Base-by-base conservation (phyloP, 2,888 invertebrate species). In the Eristalinus aeneus region DNA sequence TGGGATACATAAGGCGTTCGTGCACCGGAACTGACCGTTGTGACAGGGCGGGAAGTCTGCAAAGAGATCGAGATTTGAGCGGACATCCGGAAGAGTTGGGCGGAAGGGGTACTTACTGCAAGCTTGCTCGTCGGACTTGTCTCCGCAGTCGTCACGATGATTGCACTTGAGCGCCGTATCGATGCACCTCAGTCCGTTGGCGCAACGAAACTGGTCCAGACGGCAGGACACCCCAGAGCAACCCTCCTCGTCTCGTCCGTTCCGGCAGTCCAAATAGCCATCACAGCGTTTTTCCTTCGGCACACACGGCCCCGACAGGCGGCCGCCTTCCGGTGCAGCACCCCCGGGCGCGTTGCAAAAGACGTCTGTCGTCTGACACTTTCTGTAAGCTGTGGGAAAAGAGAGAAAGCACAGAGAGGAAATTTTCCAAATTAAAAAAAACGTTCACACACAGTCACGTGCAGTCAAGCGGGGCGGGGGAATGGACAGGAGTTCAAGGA, bases 1-100 rank as follows among this genome's bases (percentile, higher is more conserved):
- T 0, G 98, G 98, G 89, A 99, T 98, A 93, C 99, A 99, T 11
- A 98, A 94, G 0, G 97, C 96, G 93, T 98, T 98, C 88, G 96
- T 95, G 93, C 98, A 98, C 46, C 98, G 95, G 93, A 98, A 98
- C 93, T 98, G 98, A 1, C 97, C 97, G 89, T 95, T 95, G 91
- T 97, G 96, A 92, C 98, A 98, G 0, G 96, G 94, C 0, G 97
- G 97, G 91, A 98, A 98, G 93, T 95, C 97, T 97, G 93, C 8
- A 8, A 16, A n/a, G n/a, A 89, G 58, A 16, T 32, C 20, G 22
- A 8, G 53, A 56, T 10, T 36, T 3, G 34, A 34, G 32, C 54
- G 11, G 6, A 3, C 23, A 63, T 10, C 61, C 34, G 11, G 72
- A 56, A 39, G 69, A 56, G n/a, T n/a, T 11, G 56, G 32, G 31